phyloP scores from a whole-genome alignment of 1,140 invertebrate species.

The Thaumatotibia leucotreta region DNA sequence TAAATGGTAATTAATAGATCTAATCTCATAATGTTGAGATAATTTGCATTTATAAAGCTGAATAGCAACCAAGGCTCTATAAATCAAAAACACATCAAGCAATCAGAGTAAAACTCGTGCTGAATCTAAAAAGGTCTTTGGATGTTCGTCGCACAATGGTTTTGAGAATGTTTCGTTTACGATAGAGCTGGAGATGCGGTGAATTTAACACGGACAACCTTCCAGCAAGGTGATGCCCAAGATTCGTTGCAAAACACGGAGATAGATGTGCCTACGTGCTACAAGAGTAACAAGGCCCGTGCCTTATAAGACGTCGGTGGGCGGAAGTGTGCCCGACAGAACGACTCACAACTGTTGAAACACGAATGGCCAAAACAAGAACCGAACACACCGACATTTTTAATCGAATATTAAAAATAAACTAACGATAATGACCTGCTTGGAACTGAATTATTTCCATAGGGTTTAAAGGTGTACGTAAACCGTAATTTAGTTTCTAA shows the following conservation, averaged over 20 bases:
- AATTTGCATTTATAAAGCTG: background rate
- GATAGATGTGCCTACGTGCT: conserved; percentile 41
- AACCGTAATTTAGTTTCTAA: background rate
- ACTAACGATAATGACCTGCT: background rate
- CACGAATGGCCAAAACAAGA: conserved; percentile 13
- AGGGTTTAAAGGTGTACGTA: background rate
- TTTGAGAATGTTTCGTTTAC: background rate
- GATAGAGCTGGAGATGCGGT: conserved; percentile 30
- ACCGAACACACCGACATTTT: background rate
- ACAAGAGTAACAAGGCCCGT: conserved; percentile 45
- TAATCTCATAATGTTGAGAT: too few relatives aligned
- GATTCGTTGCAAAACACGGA: conserved; percentile 35
- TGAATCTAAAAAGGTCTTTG: background rate
- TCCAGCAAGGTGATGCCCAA: conserved; percentile 30
- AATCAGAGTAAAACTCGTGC: conserved; percentile 21
- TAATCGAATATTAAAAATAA: background rate
- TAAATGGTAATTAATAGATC: background rate
- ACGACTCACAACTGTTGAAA: conserved; percentile 25
- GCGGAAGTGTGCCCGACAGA: conserved; percentile 43
- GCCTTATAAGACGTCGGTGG: conserved; percentile 50
- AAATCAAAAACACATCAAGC: conserved; percentile 53
- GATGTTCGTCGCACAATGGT: background rate
- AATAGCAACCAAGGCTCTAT: conserved; percentile 29
- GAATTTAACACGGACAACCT: conserved; percentile 40
- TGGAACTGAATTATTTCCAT: background rate